Percentiles rank a stretch among this genome's conserved stretches.
Conservation (phyloP, 2,113 vertebrate species). For the Oryzias melastigma region DNA sequence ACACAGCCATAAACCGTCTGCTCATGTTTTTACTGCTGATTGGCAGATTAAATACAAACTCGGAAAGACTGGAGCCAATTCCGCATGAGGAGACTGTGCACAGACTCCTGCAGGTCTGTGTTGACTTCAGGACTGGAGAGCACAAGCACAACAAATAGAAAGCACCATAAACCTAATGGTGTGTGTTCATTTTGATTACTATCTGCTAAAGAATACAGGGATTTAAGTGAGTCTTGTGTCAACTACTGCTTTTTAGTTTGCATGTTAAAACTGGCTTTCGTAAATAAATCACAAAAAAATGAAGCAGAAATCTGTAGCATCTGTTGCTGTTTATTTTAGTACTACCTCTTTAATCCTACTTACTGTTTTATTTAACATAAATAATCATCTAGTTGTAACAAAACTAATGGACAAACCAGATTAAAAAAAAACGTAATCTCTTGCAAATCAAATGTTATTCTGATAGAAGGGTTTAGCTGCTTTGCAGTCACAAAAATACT, state of each 20-base stretch:
- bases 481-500: no score
- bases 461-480: no score
- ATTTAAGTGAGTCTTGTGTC: conserved; percentile 6
- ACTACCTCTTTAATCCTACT: no score
- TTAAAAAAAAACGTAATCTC: no score
- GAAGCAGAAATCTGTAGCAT: no score
- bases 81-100: conserved; percentile 18
- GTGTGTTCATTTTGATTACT: conserved; percentile 21
- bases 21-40: conserved; percentile 41
- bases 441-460: no score
- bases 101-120: neutral
- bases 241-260: conserved; percentile 10
- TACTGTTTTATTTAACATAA: no score
- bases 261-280: conserved; percentile 1
- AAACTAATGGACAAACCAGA: no score
- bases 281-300: neutral
- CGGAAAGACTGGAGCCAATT: conserved; percentile 8
- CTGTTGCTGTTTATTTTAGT: no score
- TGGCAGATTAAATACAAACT: conserved; percentile 42
- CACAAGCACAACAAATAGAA: conserved; percentile 49
- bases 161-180: conserved; percentile 57
- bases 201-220: conserved; percentile 6
- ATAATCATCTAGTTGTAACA: no score
- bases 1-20: conserved; percentile 54
- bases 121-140: conserved; percentile 41